Evolutionary conservation across 1,140 invertebrate genomes (phyloP).

Genomic region (Cydia strobilella): DNA sequence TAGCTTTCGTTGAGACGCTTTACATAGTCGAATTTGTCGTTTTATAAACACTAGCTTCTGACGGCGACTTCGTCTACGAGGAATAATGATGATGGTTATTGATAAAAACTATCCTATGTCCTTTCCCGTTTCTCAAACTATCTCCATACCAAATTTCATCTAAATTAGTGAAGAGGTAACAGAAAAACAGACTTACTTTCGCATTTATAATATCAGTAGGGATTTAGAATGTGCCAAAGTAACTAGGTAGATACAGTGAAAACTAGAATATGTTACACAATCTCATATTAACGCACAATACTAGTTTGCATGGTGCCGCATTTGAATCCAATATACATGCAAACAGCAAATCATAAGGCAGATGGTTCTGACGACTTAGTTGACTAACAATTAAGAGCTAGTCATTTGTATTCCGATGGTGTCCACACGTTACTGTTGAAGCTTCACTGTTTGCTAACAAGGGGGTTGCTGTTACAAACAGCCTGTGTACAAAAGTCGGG

Average conservation of each 20-base stretch:
- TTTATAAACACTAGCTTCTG: not conserved
- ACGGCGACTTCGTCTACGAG: no score
- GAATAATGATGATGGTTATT: no score
- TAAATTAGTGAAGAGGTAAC: no score
- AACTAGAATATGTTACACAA: not conserved
- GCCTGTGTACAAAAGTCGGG: no score
- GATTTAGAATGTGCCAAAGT: not conserved
- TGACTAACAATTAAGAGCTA: conserved; percentile 3
- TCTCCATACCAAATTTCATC: no score
- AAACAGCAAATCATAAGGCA: conserved; percentile 16
- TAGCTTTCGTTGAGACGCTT: no score
- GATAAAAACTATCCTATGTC: no score
- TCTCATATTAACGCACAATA: not conserved
- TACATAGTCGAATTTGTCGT: not conserved
- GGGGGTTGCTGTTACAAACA: not conserved
- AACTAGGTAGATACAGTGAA: not conserved
- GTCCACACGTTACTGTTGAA: not conserved
- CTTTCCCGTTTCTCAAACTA: no score
- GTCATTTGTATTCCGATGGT: conserved; percentile 8
- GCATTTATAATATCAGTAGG: no score
- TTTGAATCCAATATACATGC: conserved; percentile 14
- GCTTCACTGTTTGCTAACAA: not conserved
- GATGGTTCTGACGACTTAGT: not conserved
- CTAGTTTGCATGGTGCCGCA: not conserved
- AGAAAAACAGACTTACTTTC: no score